Percentiles rank a stretch among this genome's conserved stretches.
Conservation (phyloP, 53 echinoderm and acorn worm species). For the Paracentrotus lividus region DNA sequence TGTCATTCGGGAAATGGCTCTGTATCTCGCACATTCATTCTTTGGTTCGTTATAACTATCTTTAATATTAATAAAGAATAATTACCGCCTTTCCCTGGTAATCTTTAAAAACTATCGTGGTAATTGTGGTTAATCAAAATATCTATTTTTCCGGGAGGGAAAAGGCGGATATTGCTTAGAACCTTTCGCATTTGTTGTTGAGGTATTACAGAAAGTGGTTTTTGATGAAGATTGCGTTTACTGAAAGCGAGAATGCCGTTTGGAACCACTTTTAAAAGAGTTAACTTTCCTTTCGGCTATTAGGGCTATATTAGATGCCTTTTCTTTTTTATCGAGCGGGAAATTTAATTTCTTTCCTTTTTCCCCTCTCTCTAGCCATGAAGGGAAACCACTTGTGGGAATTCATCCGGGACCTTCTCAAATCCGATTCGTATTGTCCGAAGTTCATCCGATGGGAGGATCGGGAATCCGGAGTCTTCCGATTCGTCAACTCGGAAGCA, state of each 20-base stretch:
- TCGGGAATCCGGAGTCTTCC: constrained; percentile 89
- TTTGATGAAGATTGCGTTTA: background rate
- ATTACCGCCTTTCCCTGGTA: background rate
- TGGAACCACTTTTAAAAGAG: too few species aligned
- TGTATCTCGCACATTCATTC: too few species aligned
- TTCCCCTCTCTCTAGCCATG: constrained; percentile 80
- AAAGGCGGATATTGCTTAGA: background rate
- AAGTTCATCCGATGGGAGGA: constrained; percentile 98
- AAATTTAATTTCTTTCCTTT: background rate
- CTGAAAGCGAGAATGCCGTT: background rate
- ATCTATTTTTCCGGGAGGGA: background rate
- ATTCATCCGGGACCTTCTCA: constrained; percentile 96
- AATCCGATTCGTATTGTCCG: constrained; percentile 78
- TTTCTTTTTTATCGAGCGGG: too few species aligned
- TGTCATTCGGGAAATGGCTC: too few species aligned
- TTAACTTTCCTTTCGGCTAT: too few species aligned
- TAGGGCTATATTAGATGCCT: too few species aligned
- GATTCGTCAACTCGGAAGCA: constrained; percentile 98
- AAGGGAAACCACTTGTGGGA: constrained; percentile 99
- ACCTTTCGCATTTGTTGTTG: background rate
- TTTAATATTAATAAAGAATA: background rate
- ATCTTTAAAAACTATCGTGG: background rate
- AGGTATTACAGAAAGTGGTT: background rate
- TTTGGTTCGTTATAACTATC: background rate
- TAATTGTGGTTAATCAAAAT: background rate